phyloP scores from a whole-genome alignment of 2,797 vertebrate genomes.

The Staurois parvus region DNA sequence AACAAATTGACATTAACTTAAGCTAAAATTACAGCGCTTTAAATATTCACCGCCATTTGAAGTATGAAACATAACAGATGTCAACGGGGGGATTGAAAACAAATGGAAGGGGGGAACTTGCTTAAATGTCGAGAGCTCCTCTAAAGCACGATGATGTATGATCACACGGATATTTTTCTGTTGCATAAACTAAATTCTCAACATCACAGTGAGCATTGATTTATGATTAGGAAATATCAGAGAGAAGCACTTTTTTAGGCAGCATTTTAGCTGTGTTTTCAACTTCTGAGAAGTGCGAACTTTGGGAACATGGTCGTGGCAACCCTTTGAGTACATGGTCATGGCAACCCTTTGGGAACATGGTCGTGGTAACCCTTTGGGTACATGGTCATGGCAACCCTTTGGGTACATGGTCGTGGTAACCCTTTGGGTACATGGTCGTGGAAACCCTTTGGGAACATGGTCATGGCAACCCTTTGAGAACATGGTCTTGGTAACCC shows the following conservation, averaged over 20 bases:
- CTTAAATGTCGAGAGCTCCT: slow-evolving; percentile 6
- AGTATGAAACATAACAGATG: slow-evolving; percentile 43
- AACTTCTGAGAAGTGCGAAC: slow-evolving; percentile 2
- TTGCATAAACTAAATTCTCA: slow-evolving; percentile 46
- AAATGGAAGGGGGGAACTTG: slow-evolving; percentile 27
- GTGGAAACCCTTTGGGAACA: not conserved
- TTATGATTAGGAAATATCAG: slow-evolving; percentile 24
- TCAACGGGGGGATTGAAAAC: slow-evolving; percentile 36
- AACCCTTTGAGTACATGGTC: not conserved
- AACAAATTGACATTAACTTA: slow-evolving; percentile 12
- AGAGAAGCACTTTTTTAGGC: slow-evolving; percentile 20
- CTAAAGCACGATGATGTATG: slow-evolving; percentile 27
- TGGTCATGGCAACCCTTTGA: not conserved
- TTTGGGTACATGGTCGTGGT: not conserved
- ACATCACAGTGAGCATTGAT: slow-evolving; percentile 42
- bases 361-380: not conserved
- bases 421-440: not conserved
- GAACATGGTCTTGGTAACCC: not conserved
- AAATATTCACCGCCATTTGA: slow-evolving; percentile 35
- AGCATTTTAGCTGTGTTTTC: not conserved
- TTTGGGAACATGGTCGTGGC: not conserved
- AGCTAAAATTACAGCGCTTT: slow-evolving; percentile 17
- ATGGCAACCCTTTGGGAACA: not conserved
- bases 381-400: not conserved
- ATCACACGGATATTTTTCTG: slow-evolving; percentile 6